Evolutionary conservation across 2,888 invertebrate genomes (phyloP), one percentile per base, ranked within the genome.

Genomic region (Thumatha senex): DNA sequence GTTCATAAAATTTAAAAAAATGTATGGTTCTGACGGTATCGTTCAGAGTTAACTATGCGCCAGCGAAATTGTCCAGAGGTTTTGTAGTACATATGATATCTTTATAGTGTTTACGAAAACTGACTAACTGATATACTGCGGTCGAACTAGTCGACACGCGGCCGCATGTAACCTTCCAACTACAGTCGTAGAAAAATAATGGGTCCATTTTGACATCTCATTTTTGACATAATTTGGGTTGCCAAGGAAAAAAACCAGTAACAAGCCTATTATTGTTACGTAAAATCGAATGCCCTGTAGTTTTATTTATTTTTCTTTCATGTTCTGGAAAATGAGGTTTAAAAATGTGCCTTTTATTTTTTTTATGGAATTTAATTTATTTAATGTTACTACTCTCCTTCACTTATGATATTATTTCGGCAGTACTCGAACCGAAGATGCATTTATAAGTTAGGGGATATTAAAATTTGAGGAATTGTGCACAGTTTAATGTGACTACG

Each of bases 391-490:
- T 24, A 24, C 18, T 24, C 31, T 31, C 11, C 51, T 54, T 48
- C 35, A 51, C 56, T 54, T 57, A 51, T 52, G 43, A 58, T 52
- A 53, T 38, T 51, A 47, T 52, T 54, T 50, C 43, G 51, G 46
- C 59, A 47, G 50, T 53, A 51, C 55, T 47, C 51, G 34, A 14
- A 18, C 65, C 40, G 56, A 54, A 59, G 49, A 67, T 68, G 69
- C 65, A 63, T 67, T 69, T 69, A 45, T 60, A 58, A 60, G 48
- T 46, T 55, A 57, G 53, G 15, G 36, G 15, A 70, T 76, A 81
- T 76, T 64, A 63, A 65, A 69, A 47, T 75, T 81, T 74, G 80
- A 86, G 90, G 89, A 90, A 90, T 90, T 90, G 88, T 87, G 76
- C 85, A 82, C 83, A 78, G 77, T 81, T 74, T 71, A 63, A 74